These are phyloP conservation scores for Xenopus borealis DNA, from an alignment of 2,113 vertebrate genomes.

Conservation along the genomic window DNA sequence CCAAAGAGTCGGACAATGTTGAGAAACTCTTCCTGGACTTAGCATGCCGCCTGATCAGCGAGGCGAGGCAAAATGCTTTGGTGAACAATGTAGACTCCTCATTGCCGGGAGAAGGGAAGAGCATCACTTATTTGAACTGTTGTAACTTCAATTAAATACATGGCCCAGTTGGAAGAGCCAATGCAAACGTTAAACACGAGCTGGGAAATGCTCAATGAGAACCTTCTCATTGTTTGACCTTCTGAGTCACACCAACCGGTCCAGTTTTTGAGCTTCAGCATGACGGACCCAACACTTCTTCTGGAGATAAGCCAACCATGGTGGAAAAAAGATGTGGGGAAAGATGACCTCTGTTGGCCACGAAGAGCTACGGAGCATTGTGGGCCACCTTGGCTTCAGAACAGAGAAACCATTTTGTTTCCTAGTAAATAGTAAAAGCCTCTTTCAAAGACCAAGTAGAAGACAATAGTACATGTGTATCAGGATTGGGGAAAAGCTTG, in stretches of 20 bases:
- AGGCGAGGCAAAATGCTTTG: slow-evolving; percentile 93
- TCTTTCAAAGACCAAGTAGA: background rate
- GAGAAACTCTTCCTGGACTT: slow-evolving; percentile 98
- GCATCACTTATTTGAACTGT: slow-evolving; percentile 97
- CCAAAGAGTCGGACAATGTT: slow-evolving; percentile 97
- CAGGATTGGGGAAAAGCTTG: too few relatives aligned
- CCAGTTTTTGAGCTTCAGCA: slow-evolving; percentile 53
- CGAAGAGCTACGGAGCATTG: too few relatives aligned
- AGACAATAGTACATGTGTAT: too few relatives aligned
- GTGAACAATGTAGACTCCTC: slow-evolving; percentile 92
- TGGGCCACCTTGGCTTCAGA: background rate
- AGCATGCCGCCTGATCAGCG: slow-evolving; percentile 89
- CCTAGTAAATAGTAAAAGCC: slow-evolving; percentile 22
- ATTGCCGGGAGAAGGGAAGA: slow-evolving; percentile 92
- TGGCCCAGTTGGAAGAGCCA: slow-evolving; percentile 39
- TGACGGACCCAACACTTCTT: slow-evolving; percentile 54
- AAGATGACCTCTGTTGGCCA: background rate
- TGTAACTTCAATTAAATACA: slow-evolving; percentile 86
- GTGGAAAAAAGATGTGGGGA: slow-evolving; percentile 46
- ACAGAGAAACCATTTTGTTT: background rate
- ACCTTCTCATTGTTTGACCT: slow-evolving; percentile 51
- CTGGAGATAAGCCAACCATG: slow-evolving; percentile 55
- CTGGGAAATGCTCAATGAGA: slow-evolving; percentile 48
- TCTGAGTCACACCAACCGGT: slow-evolving; percentile 47
- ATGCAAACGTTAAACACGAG: slow-evolving; percentile 43